Percentiles rank a stretch among this genome's conserved stretches.
phyloP scores from a whole-genome alignment of 2,113 vertebrate genomes.

The Zootoca vivipara region DNA sequence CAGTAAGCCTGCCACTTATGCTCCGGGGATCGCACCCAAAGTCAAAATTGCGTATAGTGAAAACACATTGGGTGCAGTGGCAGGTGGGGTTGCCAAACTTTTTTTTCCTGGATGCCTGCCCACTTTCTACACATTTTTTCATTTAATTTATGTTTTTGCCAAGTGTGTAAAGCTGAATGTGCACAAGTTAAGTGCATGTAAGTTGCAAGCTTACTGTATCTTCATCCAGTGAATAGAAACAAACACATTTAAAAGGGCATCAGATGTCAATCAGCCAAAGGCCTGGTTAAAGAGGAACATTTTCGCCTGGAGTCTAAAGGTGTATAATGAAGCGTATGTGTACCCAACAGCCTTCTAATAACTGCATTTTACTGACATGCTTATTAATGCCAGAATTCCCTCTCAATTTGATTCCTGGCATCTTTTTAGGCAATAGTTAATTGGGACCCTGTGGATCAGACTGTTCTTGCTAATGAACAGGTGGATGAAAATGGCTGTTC shows the following conservation, averaged over 20 bases:
- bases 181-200: no score
- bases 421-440: conserved; percentile 89
- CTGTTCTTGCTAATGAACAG: conserved; percentile 96
- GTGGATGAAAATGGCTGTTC: conserved; percentile 92
- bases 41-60: no score
- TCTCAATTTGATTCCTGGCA: conserved; percentile 30
- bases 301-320: no score
- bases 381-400: not conserved
- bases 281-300: no score
- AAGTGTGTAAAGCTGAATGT: no score
- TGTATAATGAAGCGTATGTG: not conserved
- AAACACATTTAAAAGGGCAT: no score
- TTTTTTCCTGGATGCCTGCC: no score
- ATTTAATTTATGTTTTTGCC: not conserved
- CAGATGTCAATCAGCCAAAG: no score
- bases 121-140: not conserved
- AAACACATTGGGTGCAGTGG: no score
- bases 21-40: no score
- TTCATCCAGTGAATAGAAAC: no score
- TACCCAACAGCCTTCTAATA: not conserved
- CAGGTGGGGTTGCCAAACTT: not conserved
- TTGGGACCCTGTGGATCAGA: conserved; percentile 97
- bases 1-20: not conserved
- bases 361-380: not conserved
- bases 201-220: no score